Base-by-base conservation (phyloP, 2,113 vertebrate genomes). In the Fukomys damarensis region DNA sequence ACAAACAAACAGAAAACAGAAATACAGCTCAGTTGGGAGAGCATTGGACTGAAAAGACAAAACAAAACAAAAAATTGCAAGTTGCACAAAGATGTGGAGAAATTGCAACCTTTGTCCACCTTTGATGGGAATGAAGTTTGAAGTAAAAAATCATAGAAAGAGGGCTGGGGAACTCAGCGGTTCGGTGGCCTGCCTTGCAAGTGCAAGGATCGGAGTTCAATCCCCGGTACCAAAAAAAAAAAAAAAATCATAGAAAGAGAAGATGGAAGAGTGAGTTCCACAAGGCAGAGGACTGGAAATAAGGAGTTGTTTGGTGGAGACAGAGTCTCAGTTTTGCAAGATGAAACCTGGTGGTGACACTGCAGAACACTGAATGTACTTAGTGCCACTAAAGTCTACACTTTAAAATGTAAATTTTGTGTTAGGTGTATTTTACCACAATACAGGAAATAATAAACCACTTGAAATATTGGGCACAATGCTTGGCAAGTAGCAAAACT, bases 21-120 rank as follows among this genome's bases (percentile, higher is more conserved):
- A 38, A 19, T 24, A 72, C 8, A 41, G 68, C 68, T 41, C 66
- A 70, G 68, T 72, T 72, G 38, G n/a, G 19, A 72, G 68, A 72
- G 68, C 22, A 28, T 65, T 65, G 35, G 30, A 32, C 59, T 61
- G 7, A 68, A 68, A 68, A 68, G 17, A 9, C 63, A 65, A 68
- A n/a, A 35, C 14, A n/a, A 68, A 35, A 68, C 65, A 68, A 41
- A 72, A 41, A 41, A 20, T 38, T 38, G 32, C 17, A 38, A 70
- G n/a, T 43, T 2, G 52, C 46, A 32, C 3, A 80, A 88, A 20
- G 70, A 43, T 30, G 1, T 10, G 41, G 24, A 82, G 82, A 70
- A 70, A 49, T 0, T 10, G 6, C 59, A 68, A 41, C 2, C 5
- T 3, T 14, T 43, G 28, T 2, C 35, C 8, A 1, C 26, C 58